Conservation (phyloP, 2,888 invertebrate species). For the Ectobius pallidus region DNA sequence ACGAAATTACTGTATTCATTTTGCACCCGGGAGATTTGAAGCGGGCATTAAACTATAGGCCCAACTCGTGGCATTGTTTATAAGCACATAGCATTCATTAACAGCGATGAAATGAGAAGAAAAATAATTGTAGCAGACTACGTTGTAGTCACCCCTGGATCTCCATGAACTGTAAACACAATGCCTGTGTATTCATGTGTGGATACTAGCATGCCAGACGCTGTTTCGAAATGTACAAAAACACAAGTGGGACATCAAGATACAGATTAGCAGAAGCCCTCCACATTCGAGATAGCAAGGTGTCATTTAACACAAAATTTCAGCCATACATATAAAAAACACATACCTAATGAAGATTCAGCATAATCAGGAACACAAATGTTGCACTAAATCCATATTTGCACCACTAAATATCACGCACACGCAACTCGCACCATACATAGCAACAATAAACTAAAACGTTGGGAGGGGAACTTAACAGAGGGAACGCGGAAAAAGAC, state of each 20-base stretch:
- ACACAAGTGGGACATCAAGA: slow-evolving; percentile 13
- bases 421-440: background rate
- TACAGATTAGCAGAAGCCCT: background rate
- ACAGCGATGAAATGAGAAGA: too few relatives aligned
- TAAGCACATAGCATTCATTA: too few relatives aligned
- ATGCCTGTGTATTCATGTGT: too few relatives aligned
- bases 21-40: slow-evolving; percentile 15
- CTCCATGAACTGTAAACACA: too few relatives aligned
- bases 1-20: background rate
- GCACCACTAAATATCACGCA: slow-evolving; percentile 1
- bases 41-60: background rate
- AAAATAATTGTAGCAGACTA: too few relatives aligned
- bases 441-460: background rate
- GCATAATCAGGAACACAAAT: background rate
- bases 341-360: slow-evolving; percentile 1
- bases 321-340: background rate
- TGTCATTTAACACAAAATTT: background rate
- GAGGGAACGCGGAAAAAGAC: background rate
- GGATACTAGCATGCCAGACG: background rate
- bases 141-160: too few relatives aligned
- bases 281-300: background rate
- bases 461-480: background rate
- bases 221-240: slow-evolving; percentile 13
- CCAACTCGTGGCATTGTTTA: background rate
- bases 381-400: slow-evolving; percentile 5